phyloP scores from a whole-genome alignment of 2,797 vertebrate species.

The Phrynocephalus forsythii region DNA sequence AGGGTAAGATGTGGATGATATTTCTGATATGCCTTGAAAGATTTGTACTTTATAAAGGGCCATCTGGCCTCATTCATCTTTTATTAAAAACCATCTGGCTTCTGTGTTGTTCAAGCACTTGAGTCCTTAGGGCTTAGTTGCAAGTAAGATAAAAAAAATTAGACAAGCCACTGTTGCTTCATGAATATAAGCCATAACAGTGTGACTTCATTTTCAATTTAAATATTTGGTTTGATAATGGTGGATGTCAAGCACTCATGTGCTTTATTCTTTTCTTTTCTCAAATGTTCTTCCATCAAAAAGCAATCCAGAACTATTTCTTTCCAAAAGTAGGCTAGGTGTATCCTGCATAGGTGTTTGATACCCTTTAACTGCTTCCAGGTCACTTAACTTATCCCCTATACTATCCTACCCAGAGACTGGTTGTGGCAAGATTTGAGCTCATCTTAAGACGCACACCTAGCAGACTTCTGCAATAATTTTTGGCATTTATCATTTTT shows the following conservation, averaged over 20 bases:
- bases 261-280: too few relatives aligned
- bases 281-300: background rate
- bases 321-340: background rate
- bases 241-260: background rate
- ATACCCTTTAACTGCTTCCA: too few relatives aligned
- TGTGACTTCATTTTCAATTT: background rate
- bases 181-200: background rate
- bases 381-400: too few relatives aligned
- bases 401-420: too few relatives aligned
- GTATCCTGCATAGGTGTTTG: too few relatives aligned
- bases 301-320: background rate
- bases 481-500: too few relatives aligned
- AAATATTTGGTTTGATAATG: slow-evolving; percentile 1
- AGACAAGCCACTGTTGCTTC: slow-evolving; percentile 12
- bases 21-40: slow-evolving; percentile 48
- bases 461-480: too few relatives aligned
- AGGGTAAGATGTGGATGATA: slow-evolving; percentile 33
- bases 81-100: slow-evolving; percentile 74
- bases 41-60: slow-evolving; percentile 57
- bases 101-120: slow-evolving; percentile 57
- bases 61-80: slow-evolving; percentile 76
- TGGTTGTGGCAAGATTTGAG: too few relatives aligned
- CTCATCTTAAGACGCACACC: too few relatives aligned
- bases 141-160: slow-evolving; percentile 46
- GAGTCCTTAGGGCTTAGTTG: slow-evolving; percentile 35